phyloP scores from a whole-genome alignment of 2,888 invertebrate species.

The Cantharis rustica region DNA sequence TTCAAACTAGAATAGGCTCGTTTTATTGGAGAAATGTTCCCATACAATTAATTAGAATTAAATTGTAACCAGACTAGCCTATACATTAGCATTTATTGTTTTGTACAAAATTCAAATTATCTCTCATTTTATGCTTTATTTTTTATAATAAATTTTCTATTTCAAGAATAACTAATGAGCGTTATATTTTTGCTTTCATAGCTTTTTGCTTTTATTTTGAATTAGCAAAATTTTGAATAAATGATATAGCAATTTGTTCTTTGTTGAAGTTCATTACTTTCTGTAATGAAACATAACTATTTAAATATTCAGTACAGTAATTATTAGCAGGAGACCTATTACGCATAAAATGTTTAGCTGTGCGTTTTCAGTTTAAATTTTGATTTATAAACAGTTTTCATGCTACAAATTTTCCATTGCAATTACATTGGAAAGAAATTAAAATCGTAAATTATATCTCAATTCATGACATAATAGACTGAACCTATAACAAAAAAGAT shows the following conservation, averaged over 20 bases:
- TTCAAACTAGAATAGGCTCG: background rate
- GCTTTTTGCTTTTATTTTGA: background rate
- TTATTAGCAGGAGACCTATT: conserved; percentile 9
- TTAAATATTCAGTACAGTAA: conserved; percentile 14
- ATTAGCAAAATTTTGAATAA: conserved; percentile 9
- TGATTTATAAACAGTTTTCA: background rate
- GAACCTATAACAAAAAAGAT: background rate
- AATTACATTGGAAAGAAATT: background rate
- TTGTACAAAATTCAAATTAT: background rate
- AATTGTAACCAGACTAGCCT: background rate
- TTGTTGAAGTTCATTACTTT: background rate
- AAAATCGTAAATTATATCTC: background rate
- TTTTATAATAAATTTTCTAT: background rate
- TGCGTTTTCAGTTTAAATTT: conserved; percentile 7
- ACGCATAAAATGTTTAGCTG: conserved; percentile 10
- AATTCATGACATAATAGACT: background rate
- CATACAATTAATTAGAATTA: background rate
- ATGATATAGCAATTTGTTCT: conserved; percentile 9
- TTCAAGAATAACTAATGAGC: background rate
- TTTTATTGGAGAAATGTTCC: background rate
- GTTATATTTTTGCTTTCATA: background rate
- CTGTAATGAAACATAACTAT: conserved; percentile 11
- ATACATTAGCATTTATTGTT: background rate
- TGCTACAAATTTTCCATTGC: background rate
- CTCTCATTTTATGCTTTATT: background rate